Evolutionary conservation across 2,797 vertebrate genomes (phyloP).

Genomic region (Aplochiton taeniatus): DNA sequence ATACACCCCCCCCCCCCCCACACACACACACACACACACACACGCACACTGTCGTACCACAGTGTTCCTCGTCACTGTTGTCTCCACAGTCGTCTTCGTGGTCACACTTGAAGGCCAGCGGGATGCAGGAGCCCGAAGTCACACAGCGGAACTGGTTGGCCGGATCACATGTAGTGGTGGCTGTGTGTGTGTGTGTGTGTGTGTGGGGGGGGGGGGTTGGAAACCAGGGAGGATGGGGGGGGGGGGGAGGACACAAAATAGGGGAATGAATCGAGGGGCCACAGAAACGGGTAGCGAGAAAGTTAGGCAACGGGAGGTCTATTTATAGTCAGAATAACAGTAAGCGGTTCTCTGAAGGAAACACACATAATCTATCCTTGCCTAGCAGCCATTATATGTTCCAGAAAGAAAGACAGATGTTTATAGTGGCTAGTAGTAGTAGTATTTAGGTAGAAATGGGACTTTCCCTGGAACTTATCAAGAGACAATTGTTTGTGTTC

Average conservation of each 20-base stretch:
- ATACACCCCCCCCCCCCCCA: no score
- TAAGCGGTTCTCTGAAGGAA: no score
- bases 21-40: no score
- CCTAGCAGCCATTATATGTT: no score
- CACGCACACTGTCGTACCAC: slow-evolving; percentile 83
- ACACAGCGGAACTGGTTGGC: slow-evolving; percentile 93
- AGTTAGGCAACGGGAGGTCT: background rate
- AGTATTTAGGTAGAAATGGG: no score
- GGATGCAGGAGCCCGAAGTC: slow-evolving; percentile 92
- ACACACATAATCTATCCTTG: no score
- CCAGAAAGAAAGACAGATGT: no score
- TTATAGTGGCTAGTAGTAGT: no score
- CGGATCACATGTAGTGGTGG: slow-evolving; percentile 87
- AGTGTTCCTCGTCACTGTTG: slow-evolving; percentile 94
- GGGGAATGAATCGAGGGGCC: no score
- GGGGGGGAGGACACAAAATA: background rate
- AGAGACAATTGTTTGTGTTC: no score
- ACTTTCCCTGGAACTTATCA: no score
- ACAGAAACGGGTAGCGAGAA: background rate
- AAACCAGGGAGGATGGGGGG: background rate
- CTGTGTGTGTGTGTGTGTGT: no score
- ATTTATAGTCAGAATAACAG: background rate
- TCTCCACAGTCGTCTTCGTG: slow-evolving; percentile 97
- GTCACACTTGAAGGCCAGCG: slow-evolving; percentile 94
- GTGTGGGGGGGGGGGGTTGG: background rate